Base-by-base conservation (phyloP, 2,797 vertebrate species). In the Antennarius maculatus region DNA sequence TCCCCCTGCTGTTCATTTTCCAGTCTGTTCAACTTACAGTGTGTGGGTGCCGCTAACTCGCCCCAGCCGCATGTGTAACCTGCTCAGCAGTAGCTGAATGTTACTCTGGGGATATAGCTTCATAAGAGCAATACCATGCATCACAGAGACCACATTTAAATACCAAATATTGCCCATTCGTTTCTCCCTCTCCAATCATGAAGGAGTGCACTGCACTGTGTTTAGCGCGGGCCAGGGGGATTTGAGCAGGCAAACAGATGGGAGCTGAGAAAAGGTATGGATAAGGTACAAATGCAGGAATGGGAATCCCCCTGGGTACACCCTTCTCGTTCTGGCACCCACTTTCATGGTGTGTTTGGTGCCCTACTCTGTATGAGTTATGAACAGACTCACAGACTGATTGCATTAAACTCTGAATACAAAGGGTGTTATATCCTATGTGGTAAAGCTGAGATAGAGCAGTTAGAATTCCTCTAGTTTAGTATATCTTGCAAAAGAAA, bases 181-280 rank as follows among this genome's bases (percentile, higher is more conserved):
- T 93, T 92, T 92, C 79, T 78, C 82, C 76, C 86, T 86, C 85
- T 86, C 78, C 71, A 82, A 63, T 85, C 76, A 59, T 69, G 77
- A 79, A 88, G 85, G 77, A 83, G 69, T 76, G 78, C 74, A 60
- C 76, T 76, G 85, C 83, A 82, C 87, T 86, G 91, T 92, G 92
- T 91, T 92, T 89, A 86, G 88, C 83, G 65, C 77, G 83, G 86
- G 89, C 93, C 89, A 77, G 78, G 61, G 93, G 92, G 93, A 93
- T 92, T 93, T 92, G 83, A 90, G 85, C 89, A 84, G 84, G 84
- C 90, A 93, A 92, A 93, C 93, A 93, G 91, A 94, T 93, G 93
- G 86, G 89, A 87, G 83, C 82, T 69, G 81, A 85, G 81, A 83
- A 86, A 91, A 93, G 92, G 90, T 93, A 93, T 87, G 89, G 88